phyloP scores from a whole-genome alignment of 2,888 invertebrate species.

The Xylota sylvarum region DNA sequence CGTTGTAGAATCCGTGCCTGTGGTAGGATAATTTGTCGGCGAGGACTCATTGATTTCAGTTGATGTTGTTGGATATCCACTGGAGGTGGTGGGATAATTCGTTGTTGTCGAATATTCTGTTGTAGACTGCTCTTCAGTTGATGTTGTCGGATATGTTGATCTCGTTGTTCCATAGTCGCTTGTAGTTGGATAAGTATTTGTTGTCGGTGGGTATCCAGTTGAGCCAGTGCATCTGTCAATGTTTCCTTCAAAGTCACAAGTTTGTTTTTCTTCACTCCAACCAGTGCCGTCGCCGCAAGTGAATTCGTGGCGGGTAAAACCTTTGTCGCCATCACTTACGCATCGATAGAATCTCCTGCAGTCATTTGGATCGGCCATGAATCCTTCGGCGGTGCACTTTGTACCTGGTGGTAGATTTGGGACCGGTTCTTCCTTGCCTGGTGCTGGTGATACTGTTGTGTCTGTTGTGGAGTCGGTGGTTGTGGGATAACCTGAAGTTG shows the following conservation, averaged over 20 bases:
- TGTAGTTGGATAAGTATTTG: conserved; percentile 46
- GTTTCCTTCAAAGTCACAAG: conserved; percentile 86
- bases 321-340: conserved; percentile 85
- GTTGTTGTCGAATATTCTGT: conserved; percentile 78
- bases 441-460: conserved; percentile 60
- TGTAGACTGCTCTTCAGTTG: conserved; percentile 32
- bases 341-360: conserved; percentile 88
- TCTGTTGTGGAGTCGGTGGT: conserved; percentile 78
- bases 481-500: conserved; percentile 31
- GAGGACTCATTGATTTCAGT: conserved; percentile 9
- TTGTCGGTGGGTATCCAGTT: conserved; percentile 73
- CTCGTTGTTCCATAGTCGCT: conserved; percentile 49
- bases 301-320: conserved; percentile 87
- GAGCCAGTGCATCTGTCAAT: conserved; percentile 81
- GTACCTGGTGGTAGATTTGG: conserved; percentile 82
- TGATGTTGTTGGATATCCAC: conserved; percentile 59
- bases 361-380: conserved; percentile 87
- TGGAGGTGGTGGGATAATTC: conserved; percentile 19
- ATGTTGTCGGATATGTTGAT: conserved; percentile 51
- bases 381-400: conserved; percentile 87
- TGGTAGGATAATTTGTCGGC: conserved; percentile 60
- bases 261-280: conserved; percentile 89
- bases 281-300: conserved; percentile 88
- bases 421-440: conserved; percentile 73
- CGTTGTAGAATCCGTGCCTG: conserved; percentile 73